Conservation (phyloP, 2,888 invertebrate species). For the Amblyjoppa fuscipennis region DNA sequence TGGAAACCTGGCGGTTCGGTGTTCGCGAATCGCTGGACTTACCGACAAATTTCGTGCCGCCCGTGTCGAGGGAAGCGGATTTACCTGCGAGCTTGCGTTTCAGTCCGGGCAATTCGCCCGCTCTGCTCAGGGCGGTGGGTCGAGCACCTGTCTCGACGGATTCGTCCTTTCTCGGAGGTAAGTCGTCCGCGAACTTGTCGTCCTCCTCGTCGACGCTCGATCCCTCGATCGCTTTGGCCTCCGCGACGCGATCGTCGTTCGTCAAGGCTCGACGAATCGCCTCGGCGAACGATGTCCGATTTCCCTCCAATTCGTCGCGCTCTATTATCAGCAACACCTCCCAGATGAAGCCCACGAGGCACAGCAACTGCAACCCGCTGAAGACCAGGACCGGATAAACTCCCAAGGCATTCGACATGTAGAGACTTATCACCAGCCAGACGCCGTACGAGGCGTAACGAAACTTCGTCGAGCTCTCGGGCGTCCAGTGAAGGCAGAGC, state of each 20-base stretch:
- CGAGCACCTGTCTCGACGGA: slow-evolving; percentile 35
- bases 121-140: slow-evolving; percentile 28
- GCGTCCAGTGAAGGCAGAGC: slow-evolving; percentile 92
- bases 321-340: slow-evolving; percentile 87
- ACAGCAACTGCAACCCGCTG: slow-evolving; percentile 89
- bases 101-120: slow-evolving; percentile 39
- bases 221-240: slow-evolving; percentile 20
- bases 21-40: slow-evolving; percentile 65
- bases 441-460: slow-evolving; percentile 90
- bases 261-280: slow-evolving; percentile 77
- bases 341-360: slow-evolving; percentile 88
- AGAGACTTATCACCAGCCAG: slow-evolving; percentile 92
- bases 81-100: slow-evolving; percentile 69
- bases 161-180: slow-evolving; percentile 17
- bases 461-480: slow-evolving; percentile 89
- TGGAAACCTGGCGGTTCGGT: slow-evolving; percentile 46
- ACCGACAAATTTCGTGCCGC: slow-evolving; percentile 63
- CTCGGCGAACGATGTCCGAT: slow-evolving; percentile 79
- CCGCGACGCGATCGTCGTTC: slow-evolving; percentile 33
- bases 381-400: slow-evolving; percentile 92
- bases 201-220: slow-evolving; percentile 55
- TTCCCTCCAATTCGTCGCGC: slow-evolving; percentile 86
- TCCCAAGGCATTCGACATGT: slow-evolving; percentile 91
- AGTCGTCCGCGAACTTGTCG: slow-evolving; percentile 58
- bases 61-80: slow-evolving; percentile 80